Evolutionary conservation across 2,888 invertebrate species (phyloP).

Genomic region (Glomeris marginata): DNA sequence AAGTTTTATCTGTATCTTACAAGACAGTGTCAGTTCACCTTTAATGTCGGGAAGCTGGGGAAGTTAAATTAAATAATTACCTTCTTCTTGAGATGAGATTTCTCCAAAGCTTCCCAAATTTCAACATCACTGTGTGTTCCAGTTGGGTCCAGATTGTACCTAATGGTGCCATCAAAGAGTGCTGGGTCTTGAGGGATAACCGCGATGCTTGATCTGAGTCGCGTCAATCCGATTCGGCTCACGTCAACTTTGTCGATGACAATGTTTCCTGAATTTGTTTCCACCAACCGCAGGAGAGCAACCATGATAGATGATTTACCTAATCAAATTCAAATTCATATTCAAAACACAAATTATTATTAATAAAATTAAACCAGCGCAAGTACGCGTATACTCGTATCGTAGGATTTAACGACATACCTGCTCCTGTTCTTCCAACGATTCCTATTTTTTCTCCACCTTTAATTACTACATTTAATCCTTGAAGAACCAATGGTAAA

Average conservation of each 20-base stretch:
- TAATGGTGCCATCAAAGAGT: constrained; percentile 27
- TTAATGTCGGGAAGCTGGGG: not conserved
- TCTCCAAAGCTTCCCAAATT: constrained; percentile 35
- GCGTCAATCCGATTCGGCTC: constrained; percentile 31
- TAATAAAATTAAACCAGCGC: not conserved
- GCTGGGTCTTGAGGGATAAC: constrained; percentile 28
- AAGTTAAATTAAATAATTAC: constrained; percentile 4
- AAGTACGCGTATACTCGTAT: no score
- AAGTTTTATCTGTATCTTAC: no score
- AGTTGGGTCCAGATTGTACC: constrained; percentile 37
- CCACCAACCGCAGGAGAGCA: constrained; percentile 44
- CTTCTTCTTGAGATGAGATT: constrained; percentile 31
- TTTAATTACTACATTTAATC: constrained; percentile 32
- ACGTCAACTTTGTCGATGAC: constrained; percentile 40
- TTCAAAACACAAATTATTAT: not conserved
- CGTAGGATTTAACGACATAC: constrained; percentile 23
- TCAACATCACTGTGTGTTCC: constrained; percentile 27
- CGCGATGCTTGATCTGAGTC: constrained; percentile 23
- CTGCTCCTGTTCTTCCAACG: constrained; percentile 40
- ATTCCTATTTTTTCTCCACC: constrained; percentile 38
- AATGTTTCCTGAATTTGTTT: constrained; percentile 37
- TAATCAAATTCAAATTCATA: constrained; percentile 5
- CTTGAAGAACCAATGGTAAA: constrained; percentile 32
- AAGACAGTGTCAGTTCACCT: no score
- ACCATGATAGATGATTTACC: constrained; percentile 43